Conservation (phyloP, 2,888 invertebrate species). For the Drosophila prostipennis region DNA sequence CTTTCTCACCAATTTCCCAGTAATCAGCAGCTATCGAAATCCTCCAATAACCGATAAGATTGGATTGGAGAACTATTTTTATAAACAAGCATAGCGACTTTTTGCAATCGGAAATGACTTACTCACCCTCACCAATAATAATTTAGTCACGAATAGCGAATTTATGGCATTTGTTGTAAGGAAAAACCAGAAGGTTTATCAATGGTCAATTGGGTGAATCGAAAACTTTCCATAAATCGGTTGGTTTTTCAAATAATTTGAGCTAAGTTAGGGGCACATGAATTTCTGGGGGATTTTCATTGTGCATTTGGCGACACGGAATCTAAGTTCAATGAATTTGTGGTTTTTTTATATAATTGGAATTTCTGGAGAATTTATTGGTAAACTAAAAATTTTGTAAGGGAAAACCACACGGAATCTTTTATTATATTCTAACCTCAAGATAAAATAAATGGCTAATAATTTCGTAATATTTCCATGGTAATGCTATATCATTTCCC, state of each 20-base stretch:
- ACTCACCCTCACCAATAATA: constrained; percentile 5
- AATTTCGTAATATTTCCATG: background rate
- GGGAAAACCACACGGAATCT: no score
- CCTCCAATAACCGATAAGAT: constrained; percentile 17
- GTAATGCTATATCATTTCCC: background rate
- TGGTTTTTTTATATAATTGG: no score
- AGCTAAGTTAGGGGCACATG: background rate
- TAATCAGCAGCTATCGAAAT: constrained; percentile 24
- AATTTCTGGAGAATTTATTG: no score
- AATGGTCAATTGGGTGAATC: constrained; percentile 4
- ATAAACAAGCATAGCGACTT: background rate
- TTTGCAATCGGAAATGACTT: constrained; percentile 9
- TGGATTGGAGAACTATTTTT: constrained; percentile 7
- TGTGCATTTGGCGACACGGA: no score
- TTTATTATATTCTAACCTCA: no score
- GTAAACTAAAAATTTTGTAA: no score
- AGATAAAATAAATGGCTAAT: background rate
- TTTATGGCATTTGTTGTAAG: constrained; percentile 11
- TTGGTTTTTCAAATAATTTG: no score
- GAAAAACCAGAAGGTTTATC: constrained; percentile 13
- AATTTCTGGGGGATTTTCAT: background rate
- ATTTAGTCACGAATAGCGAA: background rate
- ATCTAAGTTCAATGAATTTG: no score
- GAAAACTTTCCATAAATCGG: background rate
- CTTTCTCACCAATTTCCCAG: constrained; percentile 6